phyloP scores from a whole-genome alignment of 2,113 vertebrate genomes.

The Passer domesticus region DNA sequence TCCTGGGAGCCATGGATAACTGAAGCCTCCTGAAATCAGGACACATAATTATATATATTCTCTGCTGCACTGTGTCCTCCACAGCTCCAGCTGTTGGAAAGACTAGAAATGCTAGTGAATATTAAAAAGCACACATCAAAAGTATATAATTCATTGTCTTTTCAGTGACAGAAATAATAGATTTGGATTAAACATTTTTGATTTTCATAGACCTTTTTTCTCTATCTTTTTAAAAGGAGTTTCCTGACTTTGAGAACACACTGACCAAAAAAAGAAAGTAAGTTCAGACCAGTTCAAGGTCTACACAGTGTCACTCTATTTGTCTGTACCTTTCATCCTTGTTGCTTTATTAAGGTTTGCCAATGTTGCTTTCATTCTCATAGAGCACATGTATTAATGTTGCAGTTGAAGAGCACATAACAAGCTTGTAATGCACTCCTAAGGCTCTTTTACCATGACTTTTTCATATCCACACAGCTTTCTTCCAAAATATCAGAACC shows the following conservation, averaged over 20 bases:
- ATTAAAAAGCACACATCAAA: not conserved
- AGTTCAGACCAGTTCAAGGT: conserved; percentile 58
- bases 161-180: not conserved
- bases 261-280: conserved; percentile 79
- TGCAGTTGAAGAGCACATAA: not conserved
- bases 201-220: conserved; percentile 17
- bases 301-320: not conserved
- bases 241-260: conserved; percentile 65
- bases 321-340: not conserved
- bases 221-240: conserved; percentile 69
- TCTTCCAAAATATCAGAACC: not conserved
- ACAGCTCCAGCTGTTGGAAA: not conserved
- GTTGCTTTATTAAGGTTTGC: conserved; percentile 13
- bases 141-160: not conserved
- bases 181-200: not conserved
- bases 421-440: not conserved
- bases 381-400: not conserved
- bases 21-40: not conserved
- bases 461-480: not conserved
- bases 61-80: not conserved
- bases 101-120: not conserved
- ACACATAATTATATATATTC: not conserved
- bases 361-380: not conserved
- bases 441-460: conserved; percentile 8
- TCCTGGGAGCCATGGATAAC: not conserved